Evolutionary conservation across 1,140 invertebrate genomes (phyloP).

Genomic region (Atta texana): DNA sequence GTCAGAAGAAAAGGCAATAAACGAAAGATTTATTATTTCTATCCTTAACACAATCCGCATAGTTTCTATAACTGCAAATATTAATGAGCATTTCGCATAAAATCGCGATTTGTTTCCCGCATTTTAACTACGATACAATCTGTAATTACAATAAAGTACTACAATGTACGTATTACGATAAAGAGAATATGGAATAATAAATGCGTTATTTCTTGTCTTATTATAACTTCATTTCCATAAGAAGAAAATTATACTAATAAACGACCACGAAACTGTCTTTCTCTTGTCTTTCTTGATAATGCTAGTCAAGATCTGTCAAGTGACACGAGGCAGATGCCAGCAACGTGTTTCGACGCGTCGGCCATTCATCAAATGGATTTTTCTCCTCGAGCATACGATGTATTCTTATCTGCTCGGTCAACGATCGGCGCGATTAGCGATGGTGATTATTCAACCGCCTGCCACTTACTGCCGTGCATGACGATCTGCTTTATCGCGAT

Average conservation of each 20-base stretch:
- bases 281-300: background rate
- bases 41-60: background rate
- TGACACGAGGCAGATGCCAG: slow-evolving; percentile 20
- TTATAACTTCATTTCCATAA: background rate
- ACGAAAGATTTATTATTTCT: slow-evolving; percentile 28
- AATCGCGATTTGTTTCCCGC: background rate
- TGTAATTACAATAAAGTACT: background rate
- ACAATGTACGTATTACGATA: no score
- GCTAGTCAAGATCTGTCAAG: slow-evolving; percentile 15
- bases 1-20: background rate
- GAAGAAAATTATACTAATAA: background rate
- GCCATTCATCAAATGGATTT: slow-evolving; percentile 54
- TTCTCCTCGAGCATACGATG: slow-evolving; percentile 18
- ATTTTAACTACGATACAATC: background rate
- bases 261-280: background rate
- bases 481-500: slow-evolving; percentile 69
- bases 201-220: background rate
- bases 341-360: slow-evolving; percentile 43
- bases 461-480: slow-evolving; percentile 59
- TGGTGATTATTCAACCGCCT: slow-evolving; percentile 70
- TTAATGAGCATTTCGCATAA: background rate
- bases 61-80: background rate
- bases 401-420: slow-evolving; percentile 68
- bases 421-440: slow-evolving; percentile 68
- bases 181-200: background rate